A percentile compares a stretch with the other conserved stretches of the same genome.
Evolutionary conservation across 2,797 vertebrate genomes (phyloP).

Genomic region (Lepus oiostolus): DNA sequence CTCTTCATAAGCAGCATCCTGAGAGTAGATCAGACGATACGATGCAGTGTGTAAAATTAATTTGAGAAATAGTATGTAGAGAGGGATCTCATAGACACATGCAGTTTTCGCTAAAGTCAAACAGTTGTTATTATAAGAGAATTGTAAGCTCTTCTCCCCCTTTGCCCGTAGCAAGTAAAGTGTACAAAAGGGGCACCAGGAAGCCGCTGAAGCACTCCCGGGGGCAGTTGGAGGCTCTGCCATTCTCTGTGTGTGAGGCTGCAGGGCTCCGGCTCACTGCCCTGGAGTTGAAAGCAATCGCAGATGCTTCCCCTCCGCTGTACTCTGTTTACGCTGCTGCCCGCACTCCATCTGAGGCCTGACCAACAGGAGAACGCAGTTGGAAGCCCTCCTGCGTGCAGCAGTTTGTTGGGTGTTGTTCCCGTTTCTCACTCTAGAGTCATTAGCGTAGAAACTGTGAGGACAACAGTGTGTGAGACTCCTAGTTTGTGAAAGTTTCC

Average conservation of each 20-base stretch:
- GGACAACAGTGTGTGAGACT: neutral
- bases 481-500: neutral
- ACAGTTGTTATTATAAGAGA: conserved; percentile 25
- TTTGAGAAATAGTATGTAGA: neutral
- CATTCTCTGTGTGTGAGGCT: conserved; percentile 41
- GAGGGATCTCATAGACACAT: neutral
- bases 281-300: conserved; percentile 76
- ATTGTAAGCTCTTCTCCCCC: conserved; percentile 57
- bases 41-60: neutral
- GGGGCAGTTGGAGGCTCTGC: conserved; percentile 42
- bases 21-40: neutral
- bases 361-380: neutral
- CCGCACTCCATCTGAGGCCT: neutral
- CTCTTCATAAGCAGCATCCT: neutral
- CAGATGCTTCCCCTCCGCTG: conserved; percentile 53
- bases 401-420: neutral
- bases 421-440: neutral
- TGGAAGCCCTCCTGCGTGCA: neutral
- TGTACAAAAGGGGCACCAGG: neutral
- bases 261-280: conserved; percentile 56
- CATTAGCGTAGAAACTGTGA: neutral
- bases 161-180: conserved; percentile 25
- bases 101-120: conserved; percentile 49
- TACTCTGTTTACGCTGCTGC: neutral
- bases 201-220: conserved; percentile 3